Conservation (phyloP, 2,113 vertebrate genomes). For the Climacteris rufus region DNA sequence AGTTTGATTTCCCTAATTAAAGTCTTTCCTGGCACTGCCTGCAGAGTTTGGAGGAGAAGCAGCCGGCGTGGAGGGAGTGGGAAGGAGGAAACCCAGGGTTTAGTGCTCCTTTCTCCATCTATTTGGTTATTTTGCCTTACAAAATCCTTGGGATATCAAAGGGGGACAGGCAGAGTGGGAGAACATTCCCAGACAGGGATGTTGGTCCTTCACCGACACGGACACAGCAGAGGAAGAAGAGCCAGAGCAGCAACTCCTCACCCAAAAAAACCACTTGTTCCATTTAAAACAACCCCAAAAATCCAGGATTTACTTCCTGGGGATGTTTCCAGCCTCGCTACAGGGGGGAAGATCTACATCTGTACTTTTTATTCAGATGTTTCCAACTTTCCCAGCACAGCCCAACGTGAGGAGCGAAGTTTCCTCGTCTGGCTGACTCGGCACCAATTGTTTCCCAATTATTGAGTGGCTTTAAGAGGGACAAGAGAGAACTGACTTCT, state of each 20-base stretch:
- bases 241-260: neutral
- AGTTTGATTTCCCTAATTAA: neutral
- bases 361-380: neutral
- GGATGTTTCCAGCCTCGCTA: neutral
- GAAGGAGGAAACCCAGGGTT: neutral
- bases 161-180: neutral
- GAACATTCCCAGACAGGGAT: neutral
- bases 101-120: neutral
- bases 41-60: neutral
- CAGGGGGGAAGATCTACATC: neutral
- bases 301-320: neutral
- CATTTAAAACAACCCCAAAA: neutral
- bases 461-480: neutral
- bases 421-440: neutral
- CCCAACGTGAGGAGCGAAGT: neutral
- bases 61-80: neutral
- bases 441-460: slow-evolving; percentile 18
- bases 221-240: neutral
- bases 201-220: accelerated
- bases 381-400: neutral
- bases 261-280: neutral
- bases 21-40: neutral
- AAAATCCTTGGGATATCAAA: neutral
- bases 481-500: neutral
- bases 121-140: neutral